Conservation (phyloP, 2,888 invertebrate genomes). For the Eupithecia vulgata region DNA sequence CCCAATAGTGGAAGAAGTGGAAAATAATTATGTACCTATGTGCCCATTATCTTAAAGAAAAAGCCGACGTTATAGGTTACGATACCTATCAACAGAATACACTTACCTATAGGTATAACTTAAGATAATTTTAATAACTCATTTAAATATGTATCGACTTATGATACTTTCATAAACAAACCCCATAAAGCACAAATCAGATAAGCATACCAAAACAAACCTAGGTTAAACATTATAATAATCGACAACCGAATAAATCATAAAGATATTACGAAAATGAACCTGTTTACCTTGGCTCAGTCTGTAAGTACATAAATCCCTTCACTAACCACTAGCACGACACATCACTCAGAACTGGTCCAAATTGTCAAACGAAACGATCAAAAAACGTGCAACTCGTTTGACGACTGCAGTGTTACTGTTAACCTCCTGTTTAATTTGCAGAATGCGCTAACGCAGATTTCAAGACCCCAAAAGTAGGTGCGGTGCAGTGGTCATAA, state of each 20-base stretch:
- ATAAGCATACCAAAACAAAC: background rate
- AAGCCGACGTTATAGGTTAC: too few species aligned
- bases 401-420: constrained; percentile 28
- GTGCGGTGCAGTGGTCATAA: constrained; percentile 28
- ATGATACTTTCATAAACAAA: background rate
- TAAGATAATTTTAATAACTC: background rate
- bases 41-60: too few species aligned
- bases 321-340: constrained; percentile 27
- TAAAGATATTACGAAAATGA: constrained; percentile 23
- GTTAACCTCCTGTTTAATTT: constrained; percentile 16
- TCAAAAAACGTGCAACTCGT: constrained; percentile 24
- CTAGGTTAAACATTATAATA: background rate
- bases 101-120: too few species aligned
- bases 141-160: background rate
- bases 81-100: too few species aligned
- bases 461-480: constrained; percentile 31
- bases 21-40: too few species aligned
- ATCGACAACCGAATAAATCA: constrained; percentile 3
- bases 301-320: constrained; percentile 17
- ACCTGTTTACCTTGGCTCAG: constrained; percentile 30
- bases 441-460: constrained; percentile 31
- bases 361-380: constrained; percentile 18
- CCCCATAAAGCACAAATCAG: background rate
- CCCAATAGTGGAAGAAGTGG: too few species aligned
- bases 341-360: constrained; percentile 26